Percentiles rank a stretch among this genome's conserved stretches.
Evolutionary conservation across 2,888 invertebrate species (phyloP).

Genomic region (Polyommatus iphigenia): DNA sequence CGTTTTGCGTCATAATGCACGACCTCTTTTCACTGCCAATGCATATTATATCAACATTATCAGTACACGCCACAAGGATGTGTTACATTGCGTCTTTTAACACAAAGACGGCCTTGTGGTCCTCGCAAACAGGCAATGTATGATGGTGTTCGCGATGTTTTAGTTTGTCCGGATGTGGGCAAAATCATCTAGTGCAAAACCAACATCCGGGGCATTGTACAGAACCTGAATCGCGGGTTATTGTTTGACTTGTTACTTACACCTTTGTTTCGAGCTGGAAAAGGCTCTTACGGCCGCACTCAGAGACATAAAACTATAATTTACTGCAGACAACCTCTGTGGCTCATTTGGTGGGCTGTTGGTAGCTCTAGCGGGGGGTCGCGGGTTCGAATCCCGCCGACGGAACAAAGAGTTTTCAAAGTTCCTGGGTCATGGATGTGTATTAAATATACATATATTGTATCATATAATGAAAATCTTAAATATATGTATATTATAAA

Average conservation of each 20-base stretch:
- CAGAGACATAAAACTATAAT: not conserved
- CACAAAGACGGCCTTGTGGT: not conserved
- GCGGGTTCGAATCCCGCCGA: no score
- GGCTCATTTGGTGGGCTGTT: no score
- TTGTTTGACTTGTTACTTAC: slow-evolving; percentile 15
- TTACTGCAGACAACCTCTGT: no score
- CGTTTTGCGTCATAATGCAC: slow-evolving; percentile 26
- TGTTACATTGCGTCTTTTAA: slow-evolving; percentile 12
- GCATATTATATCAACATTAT: slow-evolving; percentile 16
- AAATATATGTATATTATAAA: no score
- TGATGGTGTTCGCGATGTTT: not conserved
- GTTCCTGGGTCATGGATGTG: no score
- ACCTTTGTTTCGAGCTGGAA: not conserved
- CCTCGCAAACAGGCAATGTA: not conserved
- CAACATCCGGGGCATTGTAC: slow-evolving; percentile 31
- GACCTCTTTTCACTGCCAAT: slow-evolving; percentile 32
- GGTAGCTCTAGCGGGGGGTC: no score
- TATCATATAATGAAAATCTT: no score
- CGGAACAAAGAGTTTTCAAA: no score
- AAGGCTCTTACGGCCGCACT: not conserved
- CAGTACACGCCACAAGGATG: slow-evolving; percentile 3
- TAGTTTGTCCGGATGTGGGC: slow-evolving; percentile 26
- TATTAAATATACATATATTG: no score
- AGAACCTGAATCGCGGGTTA: slow-evolving; percentile 21
- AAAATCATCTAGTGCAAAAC: slow-evolving; percentile 28